phyloP scores from a whole-genome alignment of 2,113 vertebrate genomes.

The Gopherus evgoodei region DNA sequence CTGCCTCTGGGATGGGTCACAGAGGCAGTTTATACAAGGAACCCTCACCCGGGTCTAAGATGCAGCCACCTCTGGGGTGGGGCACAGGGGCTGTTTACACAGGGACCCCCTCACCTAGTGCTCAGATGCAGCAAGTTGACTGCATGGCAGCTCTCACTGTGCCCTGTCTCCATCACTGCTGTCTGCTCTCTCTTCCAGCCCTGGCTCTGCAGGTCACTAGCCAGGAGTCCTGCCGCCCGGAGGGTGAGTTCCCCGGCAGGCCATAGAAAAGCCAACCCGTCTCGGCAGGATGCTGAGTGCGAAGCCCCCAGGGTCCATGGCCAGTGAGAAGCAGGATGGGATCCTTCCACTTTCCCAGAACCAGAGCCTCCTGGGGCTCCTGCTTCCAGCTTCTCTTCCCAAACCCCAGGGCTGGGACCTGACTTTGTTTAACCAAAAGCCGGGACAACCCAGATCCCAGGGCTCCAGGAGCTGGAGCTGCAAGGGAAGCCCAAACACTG shows the following conservation, averaged over 20 bases:
- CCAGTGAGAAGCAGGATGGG: background rate
- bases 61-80: background rate
- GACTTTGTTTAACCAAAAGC: background rate
- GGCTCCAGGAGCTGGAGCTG: background rate
- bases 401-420: background rate
- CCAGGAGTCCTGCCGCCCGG: background rate
- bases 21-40: background rate
- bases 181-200: background rate
- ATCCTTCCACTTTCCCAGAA: background rate
- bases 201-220: background rate
- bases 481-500: background rate
- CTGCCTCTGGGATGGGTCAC: background rate
- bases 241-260: background rate
- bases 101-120: too few relatives aligned
- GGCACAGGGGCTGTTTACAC: background rate
- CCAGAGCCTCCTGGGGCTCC: background rate
- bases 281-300: background rate
- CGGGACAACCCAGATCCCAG: background rate
- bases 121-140: background rate
- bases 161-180: background rate
- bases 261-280: background rate
- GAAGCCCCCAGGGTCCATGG: background rate
- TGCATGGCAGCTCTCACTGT: background rate
- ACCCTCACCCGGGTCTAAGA: background rate
- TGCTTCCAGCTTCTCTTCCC: background rate